Percentiles rank a stretch among this genome's conserved stretches.
phyloP scores from a whole-genome alignment of 1,140 invertebrate species.

The Holotrichia oblita region DNA sequence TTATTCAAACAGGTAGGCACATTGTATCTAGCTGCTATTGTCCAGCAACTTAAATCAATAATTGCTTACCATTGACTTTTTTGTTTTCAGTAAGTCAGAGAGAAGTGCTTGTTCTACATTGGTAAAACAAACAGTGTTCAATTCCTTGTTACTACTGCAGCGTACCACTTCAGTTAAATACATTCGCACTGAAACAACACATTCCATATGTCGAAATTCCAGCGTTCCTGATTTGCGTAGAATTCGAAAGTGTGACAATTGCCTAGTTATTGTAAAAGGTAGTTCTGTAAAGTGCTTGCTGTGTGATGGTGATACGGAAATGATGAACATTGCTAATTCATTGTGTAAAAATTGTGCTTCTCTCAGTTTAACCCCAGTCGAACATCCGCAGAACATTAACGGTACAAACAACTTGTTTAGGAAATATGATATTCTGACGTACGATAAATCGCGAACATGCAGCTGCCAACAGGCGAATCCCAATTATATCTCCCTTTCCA shows the following conservation, averaged over 20 bases:
- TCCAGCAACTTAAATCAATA: slow-evolving; percentile 42
- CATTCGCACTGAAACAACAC: background rate
- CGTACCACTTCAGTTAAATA: slow-evolving; percentile 34
- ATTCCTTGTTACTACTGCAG: slow-evolving; percentile 42
- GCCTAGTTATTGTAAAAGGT: slow-evolving; percentile 1
- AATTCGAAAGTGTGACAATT: slow-evolving; percentile 40
- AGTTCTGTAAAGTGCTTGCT: slow-evolving; percentile 49
- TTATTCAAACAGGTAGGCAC: background rate
- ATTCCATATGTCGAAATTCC: slow-evolving; percentile 21
- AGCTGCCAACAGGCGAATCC: slow-evolving; percentile 41
- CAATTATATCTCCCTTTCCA: slow-evolving; percentile 54
- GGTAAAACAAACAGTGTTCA: slow-evolving; percentile 39
- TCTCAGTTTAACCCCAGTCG: slow-evolving; percentile 52
- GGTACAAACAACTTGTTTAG: slow-evolving; percentile 47
- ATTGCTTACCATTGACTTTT: slow-evolving; percentile 43
- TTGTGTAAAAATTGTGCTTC: slow-evolving; percentile 58
- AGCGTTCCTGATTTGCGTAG: slow-evolving; percentile 35
- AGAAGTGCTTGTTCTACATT: slow-evolving; percentile 38
- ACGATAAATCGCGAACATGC: slow-evolving; percentile 41
- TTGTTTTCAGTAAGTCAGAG: slow-evolving; percentile 40
- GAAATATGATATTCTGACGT: slow-evolving; percentile 54
- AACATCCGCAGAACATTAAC: slow-evolving; percentile 52
- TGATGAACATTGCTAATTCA: slow-evolving; percentile 56
- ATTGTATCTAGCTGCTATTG: slow-evolving; percentile 10
- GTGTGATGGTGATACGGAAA: slow-evolving; percentile 50